Base-by-base conservation (phyloP, 2,888 invertebrate genomes). In the Troides oblongomaculatus region DNA sequence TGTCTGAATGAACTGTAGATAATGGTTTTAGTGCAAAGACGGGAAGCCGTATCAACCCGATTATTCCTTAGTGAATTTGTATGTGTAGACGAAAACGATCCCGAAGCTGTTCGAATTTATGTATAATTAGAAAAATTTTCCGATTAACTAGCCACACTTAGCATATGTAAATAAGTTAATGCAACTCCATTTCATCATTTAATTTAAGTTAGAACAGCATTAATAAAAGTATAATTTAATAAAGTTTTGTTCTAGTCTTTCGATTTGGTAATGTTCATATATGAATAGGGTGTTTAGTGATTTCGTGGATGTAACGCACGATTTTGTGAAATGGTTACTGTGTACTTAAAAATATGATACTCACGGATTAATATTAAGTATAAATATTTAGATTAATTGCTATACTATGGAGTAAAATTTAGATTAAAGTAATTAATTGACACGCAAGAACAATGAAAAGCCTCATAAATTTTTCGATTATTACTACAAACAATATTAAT, bases 11-110 rank as follows among this genome's bases (percentile, higher is more conserved):
- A 72, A 70, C 66, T 72, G 70, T 68, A 70, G 70, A 71, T 72
- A 70, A 74, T 74, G 72, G 74, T 74, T 76, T 79, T 81, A 81
- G 84, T 79, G 81, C 77, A 75, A 21, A 81, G 78, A 83, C 82
- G 81, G 84, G 81, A 83, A 64, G 81, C 75, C 77, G 78, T 80
- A 79, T 71, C 62, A 66, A 56, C 56, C 63, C 25, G 46, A 65
- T 58, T 67, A 71, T 76, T 75, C 74, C 71, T 77, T 77, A 75
- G 76, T 74, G 71, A 74, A 73, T 73, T n/a, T 58, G 56, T 39
- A 62, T 61, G 17, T 7, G 46, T 65, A 63, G 61, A 64, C 64
- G 39, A 50, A 39, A 57, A 67, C 67, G 67, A 70, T 60, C 56
- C 64, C 61, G 53, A 64, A 12, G 64, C 62, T 23, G 23, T 50